Evolutionary conservation across 2,888 invertebrate species (phyloP), one percentile per base, ranked within the genome.

Genomic region (Glyphotaelius pellucidus): DNA sequence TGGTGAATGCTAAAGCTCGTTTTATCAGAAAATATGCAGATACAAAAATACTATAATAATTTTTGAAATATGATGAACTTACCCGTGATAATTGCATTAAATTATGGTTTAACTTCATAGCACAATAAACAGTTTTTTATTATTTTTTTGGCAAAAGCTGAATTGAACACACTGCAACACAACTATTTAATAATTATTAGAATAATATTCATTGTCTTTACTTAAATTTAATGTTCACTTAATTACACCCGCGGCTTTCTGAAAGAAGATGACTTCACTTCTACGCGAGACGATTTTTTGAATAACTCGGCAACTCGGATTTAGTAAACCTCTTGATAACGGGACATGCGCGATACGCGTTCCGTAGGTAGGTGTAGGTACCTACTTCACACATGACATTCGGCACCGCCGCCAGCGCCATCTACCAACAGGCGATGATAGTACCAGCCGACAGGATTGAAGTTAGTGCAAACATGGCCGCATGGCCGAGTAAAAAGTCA

Each of bases 391-490:
- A 79, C 80, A 79, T 86, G 35, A 90, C 90, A 85, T 90, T 90
- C 67, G 42, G n/a, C 47, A 80, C 5, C 35, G 88, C 52, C 32
- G 35, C 88, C 32, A 88, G 79, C 88, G 86, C 90, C 90, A 90
- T 90, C 90, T 90, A 47, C 31, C 42, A 80, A 67, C 32, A 5
- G 79, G 15, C 35, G 5, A n/a, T 9, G 12, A 12, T 9, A 14
- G 80, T 38, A 85, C 38, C 38, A 80, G n/a, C 30, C 19, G n/a
- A 35, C 67, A 31, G 83, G n/a, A 80, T 35, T 92, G 92, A 92
- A 92, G 92, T 92, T 92, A 80, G 92, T 90, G 94, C 94, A 95
- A 95, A 95, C 94, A 96, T 96, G 96, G 96, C 95, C 95, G 95
- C 95, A 95, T 95, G 95, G 95, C 94, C 94, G 94, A 94, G 94